These are phyloP conservation scores for Bryconaethiops microstoma DNA, from an alignment of 2,797 vertebrate genomes.

Conservation along the genomic window DNA sequence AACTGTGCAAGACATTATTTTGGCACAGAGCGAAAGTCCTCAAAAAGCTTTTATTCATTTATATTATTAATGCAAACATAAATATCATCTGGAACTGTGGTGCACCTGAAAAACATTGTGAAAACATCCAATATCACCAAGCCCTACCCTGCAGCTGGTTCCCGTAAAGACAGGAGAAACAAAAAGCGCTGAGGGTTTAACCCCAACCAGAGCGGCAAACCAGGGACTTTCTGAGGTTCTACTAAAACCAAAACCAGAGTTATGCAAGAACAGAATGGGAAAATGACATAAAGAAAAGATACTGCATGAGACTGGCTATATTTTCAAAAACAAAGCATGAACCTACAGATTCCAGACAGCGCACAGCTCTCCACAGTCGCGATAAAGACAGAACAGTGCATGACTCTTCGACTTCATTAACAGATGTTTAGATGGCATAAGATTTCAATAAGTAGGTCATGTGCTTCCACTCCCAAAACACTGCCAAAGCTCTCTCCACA, in stretches of 20 bases:
- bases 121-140: not conserved
- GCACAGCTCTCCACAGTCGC: not conserved
- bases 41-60: no score
- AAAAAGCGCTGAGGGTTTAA: no score
- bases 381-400: not conserved
- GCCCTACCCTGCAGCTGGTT: no score
- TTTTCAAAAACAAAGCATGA: not conserved
- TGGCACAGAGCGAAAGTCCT: no score
- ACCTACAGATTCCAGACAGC: not conserved
- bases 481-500: not conserved
- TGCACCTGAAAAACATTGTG: no score
- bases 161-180: no score
- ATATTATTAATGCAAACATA: no score
- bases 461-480: not conserved
- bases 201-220: not conserved
- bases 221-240: conserved; percentile 26
- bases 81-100: no score
- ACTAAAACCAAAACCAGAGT: not conserved
- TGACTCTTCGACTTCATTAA: not conserved
- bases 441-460: conserved; percentile 5
- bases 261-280: not conserved
- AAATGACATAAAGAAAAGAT: not conserved
- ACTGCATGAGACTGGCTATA: not conserved
- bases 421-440: not conserved
- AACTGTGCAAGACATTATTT: no score